Percentiles rank a stretch among this genome's conserved stretches.
Conservation (phyloP, 2,888 invertebrate genomes). For the Drosophila mettleri region DNA sequence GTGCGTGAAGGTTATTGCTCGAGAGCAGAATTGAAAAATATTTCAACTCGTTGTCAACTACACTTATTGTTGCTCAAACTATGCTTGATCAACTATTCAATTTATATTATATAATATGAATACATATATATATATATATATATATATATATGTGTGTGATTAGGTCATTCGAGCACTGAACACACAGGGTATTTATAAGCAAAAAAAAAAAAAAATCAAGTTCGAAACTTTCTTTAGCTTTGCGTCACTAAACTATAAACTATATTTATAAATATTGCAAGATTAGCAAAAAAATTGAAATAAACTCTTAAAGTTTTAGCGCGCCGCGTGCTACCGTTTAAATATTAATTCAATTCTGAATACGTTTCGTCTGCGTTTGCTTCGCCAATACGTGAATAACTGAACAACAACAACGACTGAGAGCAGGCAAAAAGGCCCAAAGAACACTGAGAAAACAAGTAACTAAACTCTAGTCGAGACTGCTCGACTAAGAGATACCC, state of each 20-base stretch:
- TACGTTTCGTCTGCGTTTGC: conserved; percentile 13
- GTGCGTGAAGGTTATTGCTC: conserved; percentile 60
- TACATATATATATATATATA: not conserved
- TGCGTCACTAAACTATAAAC: conserved; percentile 34
- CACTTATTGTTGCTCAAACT: not conserved
- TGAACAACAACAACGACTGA: conserved; percentile 51
- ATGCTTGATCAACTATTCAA: no score
- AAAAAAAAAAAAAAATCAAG: no score
- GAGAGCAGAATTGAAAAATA: conserved; percentile 16
- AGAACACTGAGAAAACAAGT: no score
- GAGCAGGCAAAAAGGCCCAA: conserved; percentile 16
- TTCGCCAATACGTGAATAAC: conserved; percentile 26
- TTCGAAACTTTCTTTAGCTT: conserved; percentile 4
- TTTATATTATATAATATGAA: not conserved
- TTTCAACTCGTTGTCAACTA: conserved; percentile 20
- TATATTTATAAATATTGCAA: no score
- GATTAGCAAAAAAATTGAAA: not conserved
- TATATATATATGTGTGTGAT: not conserved
- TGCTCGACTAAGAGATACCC: no score
- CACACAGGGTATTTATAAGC: conserved; percentile 11
- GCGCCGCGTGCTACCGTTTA: conserved; percentile 37
- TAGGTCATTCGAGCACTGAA: not conserved
- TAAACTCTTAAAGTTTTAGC: not conserved
- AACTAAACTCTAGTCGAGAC: no score
- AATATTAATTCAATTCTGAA: conserved; percentile 6